Evolutionary conservation across 2,797 vertebrate species (phyloP).

Genomic region (Cossypha heuglini): DNA sequence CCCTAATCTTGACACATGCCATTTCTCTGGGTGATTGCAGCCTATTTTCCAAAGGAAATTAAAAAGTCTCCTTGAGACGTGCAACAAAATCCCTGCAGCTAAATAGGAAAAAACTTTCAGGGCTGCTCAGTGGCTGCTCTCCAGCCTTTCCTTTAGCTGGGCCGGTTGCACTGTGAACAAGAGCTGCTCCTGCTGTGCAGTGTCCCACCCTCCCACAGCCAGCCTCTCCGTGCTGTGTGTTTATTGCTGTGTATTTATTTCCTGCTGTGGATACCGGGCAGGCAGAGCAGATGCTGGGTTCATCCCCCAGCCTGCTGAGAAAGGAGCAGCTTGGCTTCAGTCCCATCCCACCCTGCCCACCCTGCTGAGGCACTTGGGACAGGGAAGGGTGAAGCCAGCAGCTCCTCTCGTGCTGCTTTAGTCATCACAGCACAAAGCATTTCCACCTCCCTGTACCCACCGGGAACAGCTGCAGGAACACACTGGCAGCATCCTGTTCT

Average conservation of each 20-base stretch:
- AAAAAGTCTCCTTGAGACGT: background rate
- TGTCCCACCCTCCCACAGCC: background rate
- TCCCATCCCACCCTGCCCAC: background rate
- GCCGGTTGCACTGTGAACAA: accelerated
- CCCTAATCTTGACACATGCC: background rate
- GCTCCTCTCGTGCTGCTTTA: background rate
- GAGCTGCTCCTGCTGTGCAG: background rate
- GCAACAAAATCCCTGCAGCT: background rate
- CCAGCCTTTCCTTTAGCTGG: background rate
- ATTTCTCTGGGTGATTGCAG: background rate
- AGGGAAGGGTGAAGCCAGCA: accelerated
- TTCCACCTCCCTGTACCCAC: background rate
- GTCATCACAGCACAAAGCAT: accelerated
- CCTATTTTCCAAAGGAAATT: background rate
- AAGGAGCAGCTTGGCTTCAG: accelerated
- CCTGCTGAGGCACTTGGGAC: background rate
- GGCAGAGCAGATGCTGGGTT: background rate
- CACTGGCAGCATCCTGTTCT: background rate
- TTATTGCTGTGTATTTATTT: background rate
- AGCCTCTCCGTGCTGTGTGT: accelerated
- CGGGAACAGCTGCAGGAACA: background rate
- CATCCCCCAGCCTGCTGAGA: accelerated
- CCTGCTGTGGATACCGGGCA: accelerated
- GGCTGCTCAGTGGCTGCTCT: background rate
- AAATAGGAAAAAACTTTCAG: background rate